Percentiles rank a stretch among this genome's conserved stretches.
These are phyloP conservation scores for Ectobius pallidus DNA, from an alignment of 2,888 invertebrate genomes.

Conservation along the genomic window DNA sequence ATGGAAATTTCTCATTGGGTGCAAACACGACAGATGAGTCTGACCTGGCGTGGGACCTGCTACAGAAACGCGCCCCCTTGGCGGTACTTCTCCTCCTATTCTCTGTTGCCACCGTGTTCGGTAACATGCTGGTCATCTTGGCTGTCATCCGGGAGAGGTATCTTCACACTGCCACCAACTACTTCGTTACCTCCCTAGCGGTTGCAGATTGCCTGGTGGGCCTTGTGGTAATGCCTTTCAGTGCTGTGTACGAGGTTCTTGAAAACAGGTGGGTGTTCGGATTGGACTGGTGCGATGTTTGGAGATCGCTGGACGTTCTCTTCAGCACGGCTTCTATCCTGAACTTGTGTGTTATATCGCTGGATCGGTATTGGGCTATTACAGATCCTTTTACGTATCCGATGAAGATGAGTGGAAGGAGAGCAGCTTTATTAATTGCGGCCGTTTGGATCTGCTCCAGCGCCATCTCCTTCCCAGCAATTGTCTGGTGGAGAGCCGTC, in stretches of 20 bases:
- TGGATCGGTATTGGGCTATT: constrained; percentile 98
- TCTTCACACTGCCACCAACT: constrained; percentile 96
- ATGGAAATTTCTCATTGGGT: neutral
- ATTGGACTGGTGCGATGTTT: constrained; percentile 95
- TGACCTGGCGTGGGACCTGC: constrained; percentile 56
- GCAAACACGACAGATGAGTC: constrained; percentile 6
- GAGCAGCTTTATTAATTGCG: constrained; percentile 87
- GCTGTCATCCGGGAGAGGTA: constrained; percentile 93
- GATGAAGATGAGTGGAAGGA: constrained; percentile 87
- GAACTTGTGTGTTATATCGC: constrained; percentile 94
- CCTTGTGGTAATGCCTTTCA: constrained; percentile 97
- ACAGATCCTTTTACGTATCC: constrained; percentile 98
- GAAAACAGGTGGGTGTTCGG: constrained; percentile 95
- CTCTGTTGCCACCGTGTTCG: constrained; percentile 91
- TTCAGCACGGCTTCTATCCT: constrained; percentile 97
- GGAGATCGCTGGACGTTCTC: constrained; percentile 95
- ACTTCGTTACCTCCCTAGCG: constrained; percentile 95
- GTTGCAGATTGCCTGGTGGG: constrained; percentile 97
- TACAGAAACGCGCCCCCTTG: constrained; percentile 74
- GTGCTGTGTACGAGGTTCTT: constrained; percentile 86
- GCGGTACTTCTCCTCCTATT: constrained; percentile 85
- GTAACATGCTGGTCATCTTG: constrained; percentile 91
- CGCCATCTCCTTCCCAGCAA: constrained; percentile 97
- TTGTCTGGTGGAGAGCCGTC: constrained; percentile 94
- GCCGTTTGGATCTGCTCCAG: constrained; percentile 97